phyloP scores from a whole-genome alignment of 2,888 invertebrate species.

The Catocala nupta region DNA sequence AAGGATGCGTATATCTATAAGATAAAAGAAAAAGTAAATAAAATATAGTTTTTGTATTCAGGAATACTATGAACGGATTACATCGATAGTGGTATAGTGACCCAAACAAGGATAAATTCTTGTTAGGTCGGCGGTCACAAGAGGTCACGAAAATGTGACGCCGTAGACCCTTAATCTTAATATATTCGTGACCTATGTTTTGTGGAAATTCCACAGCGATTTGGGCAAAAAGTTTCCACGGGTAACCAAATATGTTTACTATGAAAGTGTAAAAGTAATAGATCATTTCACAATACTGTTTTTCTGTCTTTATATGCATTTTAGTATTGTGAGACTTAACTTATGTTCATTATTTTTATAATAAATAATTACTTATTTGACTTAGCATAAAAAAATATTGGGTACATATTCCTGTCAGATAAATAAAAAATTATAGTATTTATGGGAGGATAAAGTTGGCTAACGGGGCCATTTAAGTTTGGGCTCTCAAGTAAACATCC shows the following conservation, averaged over 20 bases:
- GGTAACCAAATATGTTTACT: not conserved
- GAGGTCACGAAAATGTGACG: not conserved
- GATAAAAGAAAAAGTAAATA: not conserved
- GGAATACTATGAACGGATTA: not conserved
- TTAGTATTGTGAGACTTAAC: no score
- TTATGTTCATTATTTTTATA: no score
- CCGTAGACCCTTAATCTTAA: slow-evolving; percentile 8
- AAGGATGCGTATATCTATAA: not conserved
- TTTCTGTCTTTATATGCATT: no score
- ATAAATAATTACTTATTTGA: no score
- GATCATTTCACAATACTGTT: not conserved
- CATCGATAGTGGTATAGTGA: not conserved
- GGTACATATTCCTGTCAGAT: no score
- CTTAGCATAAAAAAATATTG: no score
- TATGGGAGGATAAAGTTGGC: no score
- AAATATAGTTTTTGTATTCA: not conserved
- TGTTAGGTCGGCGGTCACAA: slow-evolving; percentile 8
- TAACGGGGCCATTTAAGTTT: no score
- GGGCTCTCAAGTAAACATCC: no score
- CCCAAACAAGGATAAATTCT: slow-evolving; percentile 6
- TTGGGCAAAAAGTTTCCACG: not conserved
- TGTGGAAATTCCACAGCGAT: not conserved
- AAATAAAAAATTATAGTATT: no score
- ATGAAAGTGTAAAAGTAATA: not conserved
- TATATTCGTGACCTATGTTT: slow-evolving; percentile 1